Evolutionary conservation across 2,113 vertebrate species (phyloP), one percentile per base, ranked within the genome.

Genomic region (Hyperopisus bebe): DNA sequence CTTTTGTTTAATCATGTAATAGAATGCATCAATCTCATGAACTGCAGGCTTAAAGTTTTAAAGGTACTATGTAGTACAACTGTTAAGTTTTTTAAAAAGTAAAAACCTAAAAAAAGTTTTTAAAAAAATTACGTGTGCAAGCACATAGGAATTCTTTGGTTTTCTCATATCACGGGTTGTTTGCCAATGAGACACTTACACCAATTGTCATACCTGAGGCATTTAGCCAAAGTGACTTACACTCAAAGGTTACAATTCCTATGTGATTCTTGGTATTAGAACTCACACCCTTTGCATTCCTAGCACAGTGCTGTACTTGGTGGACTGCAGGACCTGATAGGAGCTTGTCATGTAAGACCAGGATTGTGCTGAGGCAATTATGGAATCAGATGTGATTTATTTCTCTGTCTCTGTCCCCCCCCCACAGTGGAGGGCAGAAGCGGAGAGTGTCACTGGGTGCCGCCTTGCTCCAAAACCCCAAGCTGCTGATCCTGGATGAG

Each of bases 401-500:
- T 80, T 42, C 35, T 42, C 47, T 44, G 15, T 62, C 51, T 51
- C 47, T 39, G 5, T 4, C 9, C 31, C 8, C 27, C 3, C 48
- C 0, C 3, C 27, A 44, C 85, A 97, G 96, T 10, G 96, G 96
- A 0, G 96, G 96, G 47, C 95, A 97, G 94, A 93, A 66, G 42
- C 92, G 96, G 0, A 91, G 95, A 7, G 96, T 97, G 55, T 96
- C 96, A 6, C 94, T 97, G 0, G 94, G 94, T 3, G 96, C 95
- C 0, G 96, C 96, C 85, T 92, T 97, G 80, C 95, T 97, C 48
- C 96, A 97, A 92, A 95, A 96, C 35, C 96, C 96, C 9, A 92
- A 94, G 87, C 95, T 97, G 90, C 95, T 96, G 77, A 96, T 96
- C 89, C 91, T 97, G 90, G 96, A 97, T 24, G 96, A 97, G 35